phyloP scores from a whole-genome alignment of 2,113 vertebrate genomes.

The Beaufortia kweichowensis region DNA sequence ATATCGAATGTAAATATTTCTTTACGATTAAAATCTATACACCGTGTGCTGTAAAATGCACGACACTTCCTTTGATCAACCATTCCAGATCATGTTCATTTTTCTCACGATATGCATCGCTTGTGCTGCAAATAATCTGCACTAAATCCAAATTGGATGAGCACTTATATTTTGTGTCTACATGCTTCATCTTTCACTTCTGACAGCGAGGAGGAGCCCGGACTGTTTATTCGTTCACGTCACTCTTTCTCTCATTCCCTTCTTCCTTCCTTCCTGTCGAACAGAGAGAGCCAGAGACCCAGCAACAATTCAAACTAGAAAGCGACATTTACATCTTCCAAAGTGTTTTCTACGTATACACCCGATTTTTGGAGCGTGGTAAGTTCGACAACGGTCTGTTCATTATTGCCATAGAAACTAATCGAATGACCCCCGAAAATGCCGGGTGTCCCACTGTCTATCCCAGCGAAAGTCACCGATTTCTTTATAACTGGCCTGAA shows the following conservation, averaged over 20 bases:
- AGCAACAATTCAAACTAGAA: slow-evolving; percentile 63
- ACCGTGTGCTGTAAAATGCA: not conserved
- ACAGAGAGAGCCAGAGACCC: slow-evolving; percentile 67
- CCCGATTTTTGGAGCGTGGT: slow-evolving; percentile 78
- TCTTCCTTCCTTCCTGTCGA: slow-evolving; percentile 71
- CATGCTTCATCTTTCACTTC: slow-evolving; percentile 29
- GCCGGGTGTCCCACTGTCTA: slow-evolving; percentile 64
- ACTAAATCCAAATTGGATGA: not conserved
- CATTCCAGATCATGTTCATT: not conserved
- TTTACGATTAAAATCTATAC: not conserved
- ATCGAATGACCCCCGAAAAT: slow-evolving; percentile 59
- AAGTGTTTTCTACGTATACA: slow-evolving; percentile 77
- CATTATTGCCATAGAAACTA: slow-evolving; percentile 46
- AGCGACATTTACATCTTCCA: slow-evolving; percentile 61
- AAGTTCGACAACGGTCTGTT: slow-evolving; percentile 58
- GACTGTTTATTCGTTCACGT: slow-evolving; percentile 78
- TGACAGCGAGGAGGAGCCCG: slow-evolving; percentile 58
- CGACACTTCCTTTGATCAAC: not conserved
- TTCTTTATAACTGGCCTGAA: slow-evolving; percentile 58
- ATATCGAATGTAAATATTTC: not conserved
- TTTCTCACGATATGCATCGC: not conserved
- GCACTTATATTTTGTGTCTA: not conserved
- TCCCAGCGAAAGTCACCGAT: slow-evolving; percentile 69
- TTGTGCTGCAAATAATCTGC: not conserved
- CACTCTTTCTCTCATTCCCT: slow-evolving; percentile 62